Percentiles rank a stretch among this genome's conserved stretches.
phyloP scores from a whole-genome alignment of 2,888 invertebrate genomes.

The Leucophenga maculata region DNA sequence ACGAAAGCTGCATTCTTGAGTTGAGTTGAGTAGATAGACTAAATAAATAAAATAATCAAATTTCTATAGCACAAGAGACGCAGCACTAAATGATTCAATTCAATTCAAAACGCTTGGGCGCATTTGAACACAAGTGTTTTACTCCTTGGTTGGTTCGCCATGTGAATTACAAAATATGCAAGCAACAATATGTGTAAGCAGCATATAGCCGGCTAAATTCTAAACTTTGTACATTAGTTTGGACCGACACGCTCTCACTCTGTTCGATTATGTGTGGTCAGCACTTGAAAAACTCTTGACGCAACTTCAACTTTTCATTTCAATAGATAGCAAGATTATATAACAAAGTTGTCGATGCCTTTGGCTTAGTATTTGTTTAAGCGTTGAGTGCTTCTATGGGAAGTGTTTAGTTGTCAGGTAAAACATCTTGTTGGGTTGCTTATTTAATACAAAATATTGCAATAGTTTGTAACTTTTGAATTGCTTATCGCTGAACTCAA shows the following conservation, averaged over 20 bases:
- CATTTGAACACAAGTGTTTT: no score
- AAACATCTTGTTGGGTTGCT: no score
- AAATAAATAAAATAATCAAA: constrained; percentile 11
- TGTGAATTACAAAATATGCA: no score
- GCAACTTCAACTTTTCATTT: neutral
- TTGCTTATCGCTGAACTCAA: no score
- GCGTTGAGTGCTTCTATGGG: no score
- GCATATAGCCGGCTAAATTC: neutral
- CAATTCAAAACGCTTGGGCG: no score
- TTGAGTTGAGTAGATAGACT: neutral
- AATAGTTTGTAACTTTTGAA: no score
- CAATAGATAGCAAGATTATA: constrained; percentile 2
- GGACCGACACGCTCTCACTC: neutral
- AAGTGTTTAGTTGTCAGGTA: no score
- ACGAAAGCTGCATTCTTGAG: neutral
- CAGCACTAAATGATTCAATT: no score
- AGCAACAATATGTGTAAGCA: no score
- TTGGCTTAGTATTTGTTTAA: neutral
- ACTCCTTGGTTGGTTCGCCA: no score
- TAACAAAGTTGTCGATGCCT: constrained; percentile 2
- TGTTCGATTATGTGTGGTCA: neutral
- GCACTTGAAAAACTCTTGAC: neutral
- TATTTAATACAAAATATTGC: no score
- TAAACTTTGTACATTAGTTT: neutral
- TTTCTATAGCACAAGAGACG: neutral